These are phyloP conservation scores for Ibycter americanus DNA, from an alignment of 2,797 vertebrate genomes.

Conservation along the genomic window DNA sequence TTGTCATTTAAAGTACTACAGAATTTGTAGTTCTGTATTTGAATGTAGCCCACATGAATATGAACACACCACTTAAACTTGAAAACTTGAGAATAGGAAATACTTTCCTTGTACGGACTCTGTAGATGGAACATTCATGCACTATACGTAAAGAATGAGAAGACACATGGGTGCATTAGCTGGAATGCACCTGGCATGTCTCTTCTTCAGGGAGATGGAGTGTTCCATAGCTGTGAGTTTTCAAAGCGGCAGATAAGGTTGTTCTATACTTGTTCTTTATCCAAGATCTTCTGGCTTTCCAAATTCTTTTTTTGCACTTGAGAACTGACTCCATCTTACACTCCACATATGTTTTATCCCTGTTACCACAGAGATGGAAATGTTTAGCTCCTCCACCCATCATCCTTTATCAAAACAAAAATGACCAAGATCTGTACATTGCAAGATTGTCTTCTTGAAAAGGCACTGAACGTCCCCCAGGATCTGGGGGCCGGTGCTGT, in stretches of 20 bases:
- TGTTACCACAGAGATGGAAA: not conserved
- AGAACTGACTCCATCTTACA: not conserved
- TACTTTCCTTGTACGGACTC: not conserved
- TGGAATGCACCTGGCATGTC: slow-evolving; percentile 27
- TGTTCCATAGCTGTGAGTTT: slow-evolving; percentile 54
- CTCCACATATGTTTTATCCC: not conserved
- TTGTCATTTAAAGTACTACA: not conserved
- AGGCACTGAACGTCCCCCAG: not conserved
- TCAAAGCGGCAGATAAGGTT: slow-evolving; percentile 25
- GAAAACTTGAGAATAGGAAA: not conserved
- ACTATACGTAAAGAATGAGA: not conserved
- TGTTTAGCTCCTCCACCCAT: not conserved
- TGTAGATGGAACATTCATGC: slow-evolving; percentile 11
- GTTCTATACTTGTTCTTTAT: slow-evolving; percentile 32
- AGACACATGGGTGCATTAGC: slow-evolving; percentile 1
- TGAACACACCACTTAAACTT: not conserved
- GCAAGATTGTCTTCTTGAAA: not conserved
- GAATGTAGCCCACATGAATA: not conserved
- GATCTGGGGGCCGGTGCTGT: not conserved
- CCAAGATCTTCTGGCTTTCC: slow-evolving; percentile 26
- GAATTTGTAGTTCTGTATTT: not conserved
- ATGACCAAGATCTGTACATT: not conserved
- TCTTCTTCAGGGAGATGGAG: slow-evolving; percentile 50
- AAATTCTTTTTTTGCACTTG: slow-evolving; percentile 6
- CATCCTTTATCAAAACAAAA: not conserved